phyloP scores from a whole-genome alignment of 2,797 vertebrate genomes.

The Etheostoma perlongum region DNA sequence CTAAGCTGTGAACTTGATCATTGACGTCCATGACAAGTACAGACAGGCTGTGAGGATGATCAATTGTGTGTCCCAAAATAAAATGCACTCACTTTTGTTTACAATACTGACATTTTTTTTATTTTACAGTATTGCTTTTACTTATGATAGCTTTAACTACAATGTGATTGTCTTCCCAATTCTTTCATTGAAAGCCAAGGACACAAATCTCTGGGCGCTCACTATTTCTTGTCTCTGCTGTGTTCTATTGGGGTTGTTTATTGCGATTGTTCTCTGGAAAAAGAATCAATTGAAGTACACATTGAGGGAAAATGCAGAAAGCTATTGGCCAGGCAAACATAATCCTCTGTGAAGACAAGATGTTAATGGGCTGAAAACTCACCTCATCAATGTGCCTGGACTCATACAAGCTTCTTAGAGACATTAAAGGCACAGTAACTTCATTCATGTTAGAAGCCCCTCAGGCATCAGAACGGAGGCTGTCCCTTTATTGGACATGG shows the following conservation, averaged over 20 bases:
- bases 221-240: rapidly evolving
- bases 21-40: slow-evolving; percentile 67
- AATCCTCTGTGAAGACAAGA: slow-evolving; percentile 51
- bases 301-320: slow-evolving; percentile 61
- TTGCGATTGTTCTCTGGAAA: slow-evolving; percentile 12
- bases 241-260: not conserved
- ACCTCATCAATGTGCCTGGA: not conserved
- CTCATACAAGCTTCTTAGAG: too few species aligned
- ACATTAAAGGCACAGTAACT: slow-evolving; percentile 2
- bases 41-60: slow-evolving; percentile 64
- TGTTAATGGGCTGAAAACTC: slow-evolving; percentile 63
- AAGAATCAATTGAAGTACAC: slow-evolving; percentile 12
- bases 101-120: not conserved
- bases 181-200: not conserved
- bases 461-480: not conserved
- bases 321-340: slow-evolving; percentile 60
- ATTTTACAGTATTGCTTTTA: not conserved
- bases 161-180: too few species aligned
- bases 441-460: not conserved
- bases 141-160: not conserved
- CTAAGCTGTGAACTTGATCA: slow-evolving; percentile 33
- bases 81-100: slow-evolving; percentile 32
- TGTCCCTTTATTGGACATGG: not conserved
- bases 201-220: not conserved
- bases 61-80: slow-evolving; percentile 56